Base-by-base conservation (phyloP, 2,888 invertebrate species). In the Eurytoma californica region DNA sequence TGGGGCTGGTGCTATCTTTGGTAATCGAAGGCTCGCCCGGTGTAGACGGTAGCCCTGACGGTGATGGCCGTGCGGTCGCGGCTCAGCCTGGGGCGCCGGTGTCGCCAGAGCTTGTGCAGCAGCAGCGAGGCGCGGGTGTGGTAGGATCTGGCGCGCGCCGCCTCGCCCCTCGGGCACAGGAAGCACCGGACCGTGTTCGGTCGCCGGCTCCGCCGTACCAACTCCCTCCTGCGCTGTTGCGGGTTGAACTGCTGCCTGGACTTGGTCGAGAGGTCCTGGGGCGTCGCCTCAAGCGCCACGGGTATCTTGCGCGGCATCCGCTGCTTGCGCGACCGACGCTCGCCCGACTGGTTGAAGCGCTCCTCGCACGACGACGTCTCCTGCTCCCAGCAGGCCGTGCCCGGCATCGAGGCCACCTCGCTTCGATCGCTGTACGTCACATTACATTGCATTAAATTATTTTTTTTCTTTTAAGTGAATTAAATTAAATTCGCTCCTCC, bases 21-120 rank as follows among this genome's bases (percentile, higher is more conserved):
- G 77, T 77, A 67, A 3, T 53, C 20, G 67, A 53, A 60, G n/a
- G 65, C 51, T 13, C 12, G 58, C 13, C 51, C 20, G 5, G 67
- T 49, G 55, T 16, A 39, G 12, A 77, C 53, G 14, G 67, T 61
- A n/a, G 77, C 77, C 53, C 16, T 60, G 16, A 61, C 9, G 0
- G 67, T 77, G 53, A 72, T 61, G 49, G 65, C 39, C 39, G 51
- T n/a, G 58, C 5, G 53, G 3, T 5, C 39, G 63, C 24, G 3
- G 24, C 2, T 14, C 4, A 2, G 60, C 16, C 5, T 18, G n/a
- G 30, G 7, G 13, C n/a, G 16, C 1, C 16, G 86, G 85, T 93
- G 93, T 77, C 91, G 90, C 92, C 92, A 93, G 28, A 91, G 86
- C 63, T 89, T 87, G 84, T 93, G 93, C 74, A 92, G 85, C 16